phyloP scores from a whole-genome alignment of 2,797 vertebrate genomes.

The Notolepis coatsorum region DNA sequence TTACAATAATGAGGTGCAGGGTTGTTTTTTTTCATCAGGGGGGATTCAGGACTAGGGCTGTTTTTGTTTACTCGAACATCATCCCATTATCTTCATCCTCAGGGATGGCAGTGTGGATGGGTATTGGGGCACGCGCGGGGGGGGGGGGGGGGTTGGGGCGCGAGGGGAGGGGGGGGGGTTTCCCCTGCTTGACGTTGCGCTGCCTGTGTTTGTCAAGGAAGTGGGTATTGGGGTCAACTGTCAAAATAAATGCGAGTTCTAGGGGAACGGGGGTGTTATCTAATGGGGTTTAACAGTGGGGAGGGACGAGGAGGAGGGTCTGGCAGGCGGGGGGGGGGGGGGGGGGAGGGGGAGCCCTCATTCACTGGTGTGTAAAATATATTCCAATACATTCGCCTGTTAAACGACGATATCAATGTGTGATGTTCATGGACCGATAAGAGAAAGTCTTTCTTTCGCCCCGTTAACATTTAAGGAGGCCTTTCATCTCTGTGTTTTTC shows the following conservation, averaged over 20 bases:
- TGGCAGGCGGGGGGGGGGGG: background rate
- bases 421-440: slow-evolving; percentile 5
- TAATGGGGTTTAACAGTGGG: slow-evolving; percentile 26
- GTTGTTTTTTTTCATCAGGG: slow-evolving; percentile 39
- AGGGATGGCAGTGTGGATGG: slow-evolving; percentile 14
- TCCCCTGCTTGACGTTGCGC: slow-evolving; percentile 29
- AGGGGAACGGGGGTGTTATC: slow-evolving; percentile 20
- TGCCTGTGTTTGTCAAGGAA: slow-evolving; percentile 46
- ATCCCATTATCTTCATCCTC: slow-evolving; percentile 8
- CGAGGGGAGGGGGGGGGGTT: slow-evolving; percentile 39
- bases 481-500: slow-evolving; percentile 21
- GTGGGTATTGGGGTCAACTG: slow-evolving; percentile 70
- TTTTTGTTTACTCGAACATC: slow-evolving; percentile 38
- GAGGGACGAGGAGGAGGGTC: slow-evolving; percentile 20
- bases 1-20: slow-evolving; percentile 27
- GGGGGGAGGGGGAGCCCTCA: slow-evolving; percentile 43
- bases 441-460: slow-evolving; percentile 18
- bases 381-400: slow-evolving; percentile 8
- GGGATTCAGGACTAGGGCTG: slow-evolving; percentile 28
- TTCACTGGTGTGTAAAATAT: slow-evolving; percentile 23
- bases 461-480: background rate
- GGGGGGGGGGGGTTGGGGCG: no score
- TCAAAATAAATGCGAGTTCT: slow-evolving; percentile 64
- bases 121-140: slow-evolving; percentile 1
- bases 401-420: slow-evolving; percentile 5